Base-by-base conservation (phyloP, 2,888 invertebrate species). In the Zygogramma bicolorata region DNA sequence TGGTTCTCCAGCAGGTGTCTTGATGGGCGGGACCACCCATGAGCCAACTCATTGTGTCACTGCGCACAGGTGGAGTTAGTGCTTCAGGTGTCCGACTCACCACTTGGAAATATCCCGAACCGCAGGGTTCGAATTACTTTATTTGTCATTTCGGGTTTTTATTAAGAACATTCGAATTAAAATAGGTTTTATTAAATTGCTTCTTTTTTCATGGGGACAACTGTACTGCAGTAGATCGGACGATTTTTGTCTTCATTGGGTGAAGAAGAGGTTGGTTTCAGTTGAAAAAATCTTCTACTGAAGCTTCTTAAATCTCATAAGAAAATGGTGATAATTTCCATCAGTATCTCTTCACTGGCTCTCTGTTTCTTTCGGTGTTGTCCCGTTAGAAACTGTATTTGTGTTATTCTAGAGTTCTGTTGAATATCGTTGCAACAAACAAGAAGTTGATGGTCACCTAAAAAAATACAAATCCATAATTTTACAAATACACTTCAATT, bases 21-120 rank as follows among this genome's bases (percentile, higher is more conserved):
- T 73, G 74, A 78, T 75, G 74, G 76, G 70, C 31, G 67, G 75
- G 72, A 78, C 79, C 80, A 79, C 79, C 80, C 77, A 70, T 76
- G 70, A 75, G 69, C 75, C 74, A 74, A 75, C 69, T 77, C 77
- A 79, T 80, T 78, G 77, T 77, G 75, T 79, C 79, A 79, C 68
- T 77, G 75, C 71, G 66, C 73, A 78, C 78, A 77, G 78, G 78
- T 80, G 78, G 77, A 77, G 74, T 70, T 70, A 61, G 70, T 74
- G 62, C 74, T 69, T 79, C 78, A 78, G 79, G 79, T 80, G 81
- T 80, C 67, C 68, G 66, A 59, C 62, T 62, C 69, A 70, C 72
- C 72, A 68, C 71, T 68, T 60, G 61, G 57, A 65, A 70, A 68
- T 61, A 66, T 61, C 25, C 3, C 7, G 13, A 40, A 13, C 42